phyloP scores from a whole-genome alignment of 2,113 vertebrate species.

The Cyprinus carpio region DNA sequence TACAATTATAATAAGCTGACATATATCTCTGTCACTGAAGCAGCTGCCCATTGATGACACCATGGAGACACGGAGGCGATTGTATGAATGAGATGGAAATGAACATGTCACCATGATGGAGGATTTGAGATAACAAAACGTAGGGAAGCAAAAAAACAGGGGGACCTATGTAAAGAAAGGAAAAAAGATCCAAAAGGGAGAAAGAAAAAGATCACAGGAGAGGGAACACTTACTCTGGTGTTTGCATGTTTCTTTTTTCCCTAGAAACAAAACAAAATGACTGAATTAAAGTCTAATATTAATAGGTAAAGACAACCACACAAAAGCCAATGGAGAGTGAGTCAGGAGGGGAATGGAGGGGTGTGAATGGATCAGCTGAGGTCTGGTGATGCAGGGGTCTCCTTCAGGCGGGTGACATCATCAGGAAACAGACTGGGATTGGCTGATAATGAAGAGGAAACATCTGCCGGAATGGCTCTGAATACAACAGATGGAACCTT shows the following conservation, averaged over 20 bases:
- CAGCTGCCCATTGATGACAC: constrained; percentile 78
- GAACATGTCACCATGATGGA: constrained; percentile 70
- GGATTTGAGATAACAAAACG: constrained; percentile 64
- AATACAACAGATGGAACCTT: constrained; percentile 72
- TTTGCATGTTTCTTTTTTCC: constrained; percentile 99
- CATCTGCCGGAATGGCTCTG: constrained; percentile 66
- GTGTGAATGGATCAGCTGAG: not conserved
- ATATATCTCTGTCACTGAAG: constrained; percentile 68
- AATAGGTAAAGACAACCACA: constrained; percentile 90
- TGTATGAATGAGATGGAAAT: constrained; percentile 73
- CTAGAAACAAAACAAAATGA: constrained; percentile 99
- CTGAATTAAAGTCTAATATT: constrained; percentile 99
- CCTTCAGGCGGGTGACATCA: constrained; percentile 52
- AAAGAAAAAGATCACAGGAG: constrained; percentile 86
- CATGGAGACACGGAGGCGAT: constrained; percentile 72
- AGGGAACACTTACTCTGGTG: constrained; percentile 99
- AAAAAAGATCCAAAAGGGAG: constrained; percentile 33
- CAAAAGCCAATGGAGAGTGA: constrained; percentile 75
- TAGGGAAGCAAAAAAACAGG: constrained; percentile 56
- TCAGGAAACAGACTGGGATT: constrained; percentile 53
- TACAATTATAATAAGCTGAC: not conserved
- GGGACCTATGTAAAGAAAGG: constrained; percentile 70
- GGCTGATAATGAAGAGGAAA: constrained; percentile 58
- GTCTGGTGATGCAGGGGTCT: constrained; percentile 40
- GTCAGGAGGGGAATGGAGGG: constrained; percentile 42